These are phyloP conservation scores for Bradypus variegatus DNA, from an alignment of 2,797 vertebrate genomes.

Conservation along the genomic window DNA sequence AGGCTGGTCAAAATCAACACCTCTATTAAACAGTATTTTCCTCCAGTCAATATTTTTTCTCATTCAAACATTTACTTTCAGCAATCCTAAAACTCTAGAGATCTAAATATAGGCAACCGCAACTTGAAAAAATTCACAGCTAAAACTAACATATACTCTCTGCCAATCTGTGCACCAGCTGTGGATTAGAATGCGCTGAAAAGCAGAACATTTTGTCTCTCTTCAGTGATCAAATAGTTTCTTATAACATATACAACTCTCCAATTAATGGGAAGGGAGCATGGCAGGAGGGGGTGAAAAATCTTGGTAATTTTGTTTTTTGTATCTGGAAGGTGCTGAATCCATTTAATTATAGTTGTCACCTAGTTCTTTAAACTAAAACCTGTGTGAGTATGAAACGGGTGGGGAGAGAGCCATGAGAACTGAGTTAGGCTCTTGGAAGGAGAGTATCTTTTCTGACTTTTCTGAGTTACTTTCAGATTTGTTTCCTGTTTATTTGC, in stretches of 20 bases:
- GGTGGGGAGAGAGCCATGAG: not conserved
- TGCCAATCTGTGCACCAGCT: conserved; percentile 80
- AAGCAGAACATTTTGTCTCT: conserved; percentile 82
- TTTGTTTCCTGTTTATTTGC: conserved; percentile 58
- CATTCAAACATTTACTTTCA: conserved; percentile 72
- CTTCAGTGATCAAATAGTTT: conserved; percentile 77
- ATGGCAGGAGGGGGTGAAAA: conserved; percentile 16
- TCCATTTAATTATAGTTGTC: not conserved
- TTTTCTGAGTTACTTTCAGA: conserved; percentile 59
- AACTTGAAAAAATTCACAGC: conserved; percentile 76
- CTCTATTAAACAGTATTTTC: conserved; percentile 66
- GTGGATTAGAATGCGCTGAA: conserved; percentile 81
- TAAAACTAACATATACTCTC: conserved; percentile 77
- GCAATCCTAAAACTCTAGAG: conserved; percentile 72
- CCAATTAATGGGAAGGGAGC: conserved; percentile 62
- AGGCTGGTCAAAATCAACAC: conserved; percentile 66
- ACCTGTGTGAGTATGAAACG: not conserved
- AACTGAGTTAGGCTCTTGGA: conserved; percentile 51
- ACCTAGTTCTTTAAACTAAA: conserved; percentile 38
- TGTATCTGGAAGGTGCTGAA: conserved; percentile 27
- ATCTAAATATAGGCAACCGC: conserved; percentile 79
- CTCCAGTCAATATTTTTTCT: conserved; percentile 65
- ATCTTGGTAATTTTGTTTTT: conserved; percentile 46
- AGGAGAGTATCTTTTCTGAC: conserved; percentile 41
- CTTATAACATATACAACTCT: conserved; percentile 72